A percentile compares a stretch with the other conserved stretches of the same genome.
Conservation (phyloP, 2,797 vertebrate species). For the Pristis pectinata region DNA sequence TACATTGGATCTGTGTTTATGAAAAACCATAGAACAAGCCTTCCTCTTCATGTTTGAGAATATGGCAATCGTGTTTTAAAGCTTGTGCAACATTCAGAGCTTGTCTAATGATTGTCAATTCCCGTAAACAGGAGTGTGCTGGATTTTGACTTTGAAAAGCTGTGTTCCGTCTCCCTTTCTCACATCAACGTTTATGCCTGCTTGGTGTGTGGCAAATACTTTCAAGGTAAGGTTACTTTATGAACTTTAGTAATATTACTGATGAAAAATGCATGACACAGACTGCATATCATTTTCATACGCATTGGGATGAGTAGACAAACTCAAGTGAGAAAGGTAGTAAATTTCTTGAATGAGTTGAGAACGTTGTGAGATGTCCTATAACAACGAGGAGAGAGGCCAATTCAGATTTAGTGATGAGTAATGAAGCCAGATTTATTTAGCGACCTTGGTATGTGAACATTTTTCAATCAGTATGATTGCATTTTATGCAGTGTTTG, state of each 20-base stretch:
- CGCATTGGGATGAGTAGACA: too few relatives aligned
- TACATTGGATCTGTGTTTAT: not conserved
- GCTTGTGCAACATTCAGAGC: too few relatives aligned
- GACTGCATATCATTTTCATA: not conserved
- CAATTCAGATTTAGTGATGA: too few relatives aligned
- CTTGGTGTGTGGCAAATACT: slow-evolving; percentile 93
- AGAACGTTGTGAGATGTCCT: too few relatives aligned
- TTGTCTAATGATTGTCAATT: not conserved
- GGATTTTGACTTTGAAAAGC: slow-evolving; percentile 95
- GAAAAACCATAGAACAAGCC: too few relatives aligned
- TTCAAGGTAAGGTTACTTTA: slow-evolving; percentile 71
- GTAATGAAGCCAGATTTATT: too few relatives aligned
- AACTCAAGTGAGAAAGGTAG: too few relatives aligned
- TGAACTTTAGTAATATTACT: not conserved
- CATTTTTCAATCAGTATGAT: too few relatives aligned
- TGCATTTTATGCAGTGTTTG: too few relatives aligned
- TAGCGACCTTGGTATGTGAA: too few relatives aligned
- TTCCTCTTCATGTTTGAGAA: not conserved
- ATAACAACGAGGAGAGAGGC: too few relatives aligned
- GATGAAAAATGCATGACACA: not conserved
- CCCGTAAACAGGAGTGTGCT: slow-evolving; percentile 73
- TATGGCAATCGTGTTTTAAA: not conserved
- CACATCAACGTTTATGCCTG: slow-evolving; percentile 95
- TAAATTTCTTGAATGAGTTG: too few relatives aligned
- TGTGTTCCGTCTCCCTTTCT: slow-evolving; percentile 90